Evolutionary conservation across 92 coral and sea anemone genomes (phyloP), one percentile per base, ranked within the genome.

Genomic region (Phenganax stokvisi): DNA sequence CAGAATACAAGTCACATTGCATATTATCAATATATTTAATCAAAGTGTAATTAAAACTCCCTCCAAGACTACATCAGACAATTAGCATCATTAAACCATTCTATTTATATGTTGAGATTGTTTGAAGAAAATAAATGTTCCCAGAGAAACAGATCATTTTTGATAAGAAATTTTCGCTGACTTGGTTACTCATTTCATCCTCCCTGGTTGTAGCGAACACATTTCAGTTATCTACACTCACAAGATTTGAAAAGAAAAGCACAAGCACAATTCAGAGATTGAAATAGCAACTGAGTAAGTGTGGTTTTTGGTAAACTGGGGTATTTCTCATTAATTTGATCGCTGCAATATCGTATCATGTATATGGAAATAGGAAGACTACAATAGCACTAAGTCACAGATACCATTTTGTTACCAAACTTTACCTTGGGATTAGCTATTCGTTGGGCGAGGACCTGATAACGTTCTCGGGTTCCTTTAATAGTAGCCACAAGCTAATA

Each of bases 91-190:
- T 56, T 76, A 76, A 57, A 76, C 31, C 62, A 15, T 56, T 57
- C 25, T 27, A 28, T 58, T 56, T 29, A 76, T 57, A 59, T 65
- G 56, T 76, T 11, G 10, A 57, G 68, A 76, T 76, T 56, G 66
- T 76, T 76, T 76, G 11, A 76, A 76, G 57, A 20, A 56, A 76
- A 13, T 51, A 0, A 27, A 30, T 76, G 80, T 76, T 16, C 56
- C 80, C 80, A 28, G 1, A 57, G 80, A 54, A 58, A 76, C 80
- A 30, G 52, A 0, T 56, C 58, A 31, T 52, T 76, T 16, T 56
- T 56, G 47, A 56, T 17, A 28, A 56, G 57, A 51, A 16, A 47
- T 72, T 9, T 1, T 11, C 16, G 55, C 20, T 30, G 59, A 72
- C 57, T 9, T 72, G 57, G 57, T 20, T 72, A 51, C 76, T 12